phyloP scores from a whole-genome alignment of 2,888 invertebrate species.

The Pristionchus fissidentatus region DNA sequence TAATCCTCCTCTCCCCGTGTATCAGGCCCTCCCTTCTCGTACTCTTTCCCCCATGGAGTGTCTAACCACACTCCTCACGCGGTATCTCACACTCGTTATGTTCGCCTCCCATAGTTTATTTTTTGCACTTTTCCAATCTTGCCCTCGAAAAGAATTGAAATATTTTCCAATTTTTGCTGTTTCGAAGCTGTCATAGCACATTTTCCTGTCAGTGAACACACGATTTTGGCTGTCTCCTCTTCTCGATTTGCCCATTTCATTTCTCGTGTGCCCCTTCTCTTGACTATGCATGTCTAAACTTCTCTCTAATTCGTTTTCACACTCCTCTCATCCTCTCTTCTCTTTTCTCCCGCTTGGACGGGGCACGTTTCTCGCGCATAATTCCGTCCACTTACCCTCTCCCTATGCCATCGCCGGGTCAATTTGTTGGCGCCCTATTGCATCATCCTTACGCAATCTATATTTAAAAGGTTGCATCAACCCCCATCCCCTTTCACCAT shows the following conservation, averaged over 20 bases:
- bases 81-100: constrained; percentile 22
- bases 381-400: no score
- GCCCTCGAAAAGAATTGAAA: not conserved
- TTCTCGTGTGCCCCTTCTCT: not conserved
- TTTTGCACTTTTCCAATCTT: not conserved
- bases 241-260: not conserved
- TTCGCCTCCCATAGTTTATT: no score
- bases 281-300: constrained; percentile 29
- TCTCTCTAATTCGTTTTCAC: constrained; percentile 1
- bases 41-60: not conserved
- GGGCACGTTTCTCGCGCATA: no score
- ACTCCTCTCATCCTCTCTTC: not conserved
- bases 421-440: not conserved
- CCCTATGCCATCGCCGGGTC: constrained; percentile 26
- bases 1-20: not conserved
- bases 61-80: not conserved
- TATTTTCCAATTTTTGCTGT: not conserved
- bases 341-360: no score
- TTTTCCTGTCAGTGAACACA: not conserved
- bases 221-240: not conserved
- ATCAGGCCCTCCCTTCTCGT: not conserved
- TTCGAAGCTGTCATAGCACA: constrained; percentile 10
- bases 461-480: no score
- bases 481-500: no score
- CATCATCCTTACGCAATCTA: constrained; percentile 24